Evolutionary conservation across 1,140 invertebrate genomes (phyloP).

Genomic region (Drosophila quadrilineata): DNA sequence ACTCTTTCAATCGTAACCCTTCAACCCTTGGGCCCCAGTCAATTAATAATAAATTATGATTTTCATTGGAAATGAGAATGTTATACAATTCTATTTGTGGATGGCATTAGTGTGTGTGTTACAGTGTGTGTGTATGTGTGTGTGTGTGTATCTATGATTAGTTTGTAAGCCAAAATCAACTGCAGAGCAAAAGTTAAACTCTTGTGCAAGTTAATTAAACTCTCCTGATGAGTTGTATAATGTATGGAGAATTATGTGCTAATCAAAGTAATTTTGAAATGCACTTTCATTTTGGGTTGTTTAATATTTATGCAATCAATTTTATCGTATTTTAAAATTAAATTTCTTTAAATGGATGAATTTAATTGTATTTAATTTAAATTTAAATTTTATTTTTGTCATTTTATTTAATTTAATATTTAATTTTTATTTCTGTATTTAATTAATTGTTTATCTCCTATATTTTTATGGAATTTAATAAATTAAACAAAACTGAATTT

Average conservation of each 20-base stretch:
- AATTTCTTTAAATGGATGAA: no score
- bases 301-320: neutral
- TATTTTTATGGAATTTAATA: no score
- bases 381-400: no score
- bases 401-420: no score
- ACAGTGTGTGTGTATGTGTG: neutral
- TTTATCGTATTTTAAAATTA: no score
- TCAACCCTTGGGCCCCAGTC: constrained; percentile 50
- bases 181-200: constrained; percentile 1
- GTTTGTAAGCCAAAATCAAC: constrained; percentile 19
- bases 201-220: constrained; percentile 15
- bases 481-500: no score
- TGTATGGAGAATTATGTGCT: neutral
- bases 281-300: neutral
- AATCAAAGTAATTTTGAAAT: constrained; percentile 20
- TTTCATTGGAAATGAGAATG: constrained; percentile 52
- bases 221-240: no score
- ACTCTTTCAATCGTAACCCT: no score
- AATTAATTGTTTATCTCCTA: no score
- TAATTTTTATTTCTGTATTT: no score
- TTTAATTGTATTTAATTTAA: no score
- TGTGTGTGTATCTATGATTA: constrained; percentile 28
- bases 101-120: neutral
- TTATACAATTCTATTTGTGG: constrained; percentile 6
- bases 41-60: constrained; percentile 77